Evolutionary conservation across 2,797 vertebrate genomes (phyloP).

Genomic region (Sus cebifrons): DNA sequence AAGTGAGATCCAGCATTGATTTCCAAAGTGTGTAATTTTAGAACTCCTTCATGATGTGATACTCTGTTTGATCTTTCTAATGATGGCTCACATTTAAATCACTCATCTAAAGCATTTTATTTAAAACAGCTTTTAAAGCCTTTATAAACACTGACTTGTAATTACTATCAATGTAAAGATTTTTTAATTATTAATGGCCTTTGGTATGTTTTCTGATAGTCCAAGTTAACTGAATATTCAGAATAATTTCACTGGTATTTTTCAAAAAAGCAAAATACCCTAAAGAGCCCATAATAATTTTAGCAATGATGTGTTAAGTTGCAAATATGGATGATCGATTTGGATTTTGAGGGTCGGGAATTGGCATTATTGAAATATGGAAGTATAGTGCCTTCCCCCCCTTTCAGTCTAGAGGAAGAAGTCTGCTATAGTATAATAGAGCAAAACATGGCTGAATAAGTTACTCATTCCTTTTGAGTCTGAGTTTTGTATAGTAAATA

Average conservation of each 20-base stretch:
- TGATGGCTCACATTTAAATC: slow-evolving; percentile 75
- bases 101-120: slow-evolving; percentile 26
- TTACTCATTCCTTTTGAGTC: background rate
- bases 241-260: background rate
- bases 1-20: slow-evolving; percentile 72
- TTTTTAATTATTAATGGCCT: background rate
- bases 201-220: background rate
- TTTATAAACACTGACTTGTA: slow-evolving; percentile 6
- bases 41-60: slow-evolving; percentile 67
- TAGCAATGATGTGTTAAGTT: background rate
- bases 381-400: fast-evolving
- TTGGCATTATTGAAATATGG: background rate
- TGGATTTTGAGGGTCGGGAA: background rate
- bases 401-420: background rate
- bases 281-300: background rate
- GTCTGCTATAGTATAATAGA: fast-evolving
- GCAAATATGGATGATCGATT: background rate
- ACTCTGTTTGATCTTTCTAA: slow-evolving; percentile 70
- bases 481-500: slow-evolving; percentile 7
- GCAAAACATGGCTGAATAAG: background rate
- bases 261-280: slow-evolving; percentile 6
- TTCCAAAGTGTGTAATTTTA: slow-evolving; percentile 83
- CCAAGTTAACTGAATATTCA: slow-evolving; percentile 20
- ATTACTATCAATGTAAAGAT: background rate
- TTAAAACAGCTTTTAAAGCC: slow-evolving; percentile 22